Base-by-base conservation (phyloP, 2,888 invertebrate species). In the Sisyra nigra region DNA sequence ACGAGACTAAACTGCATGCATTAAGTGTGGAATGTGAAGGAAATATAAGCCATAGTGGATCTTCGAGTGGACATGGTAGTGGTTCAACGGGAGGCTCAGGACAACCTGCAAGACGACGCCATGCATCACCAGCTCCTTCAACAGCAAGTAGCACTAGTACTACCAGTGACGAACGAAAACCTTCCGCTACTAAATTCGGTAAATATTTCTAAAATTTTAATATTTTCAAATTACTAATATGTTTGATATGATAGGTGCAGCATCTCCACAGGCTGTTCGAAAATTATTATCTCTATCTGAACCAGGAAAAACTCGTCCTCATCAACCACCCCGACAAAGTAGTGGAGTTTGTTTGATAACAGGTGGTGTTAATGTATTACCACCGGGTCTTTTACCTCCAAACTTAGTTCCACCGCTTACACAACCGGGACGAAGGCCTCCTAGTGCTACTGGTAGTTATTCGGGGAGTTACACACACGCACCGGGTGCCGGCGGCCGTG, bases 191-290 rank as follows among this genome's bases (percentile, higher is more conserved):
- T 50, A 80, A 80, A 59, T 80, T 80, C 54, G 80, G 71, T 53
- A 48, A 53, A 53, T 53, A 36, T 19, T 29, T 17, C 8, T 11
- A 11, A 11, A 2, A 15, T n/a, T 15, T 18, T 15, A 8, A 7
- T 17, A 15, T 11, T 13, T 34, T 14, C 8, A 2, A n/a, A 2
- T 30, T 10, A 29, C 8, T 40, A 40, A 40, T 30, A 14, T 31
- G 11, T 33, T 30, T n/a, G n/a, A 42, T 24, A 42, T 17, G 14
- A 18, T 55, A 71, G 83, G 93, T 50, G 83, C 94, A 33, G 93
- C 93, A 33, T 94, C 94, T 10, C 97, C 97, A 14, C 94, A 96
- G 63, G 92, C 96, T 7, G 92, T 97, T 13, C 77, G 93, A 54
- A 98, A 98, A 62, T 75, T 98, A 59, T 68, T 98, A 51, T 83